phyloP scores from a whole-genome alignment of 2,113 vertebrate genomes.

The Cichladusa arquata region DNA sequence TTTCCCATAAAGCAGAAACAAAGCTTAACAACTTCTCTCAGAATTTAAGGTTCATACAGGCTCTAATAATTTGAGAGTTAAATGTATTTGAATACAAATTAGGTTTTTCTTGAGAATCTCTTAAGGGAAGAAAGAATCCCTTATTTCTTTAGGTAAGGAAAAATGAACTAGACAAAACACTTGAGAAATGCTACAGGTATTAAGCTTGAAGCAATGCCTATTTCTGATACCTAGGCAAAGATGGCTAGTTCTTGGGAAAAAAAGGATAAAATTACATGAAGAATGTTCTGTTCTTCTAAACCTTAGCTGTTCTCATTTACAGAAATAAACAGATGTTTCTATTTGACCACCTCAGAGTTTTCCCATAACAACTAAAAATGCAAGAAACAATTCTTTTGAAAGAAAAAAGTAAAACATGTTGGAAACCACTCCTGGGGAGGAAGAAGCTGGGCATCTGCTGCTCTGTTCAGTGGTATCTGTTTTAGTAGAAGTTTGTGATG shows the following conservation, averaged over 20 bases:
- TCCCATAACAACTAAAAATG: neutral
- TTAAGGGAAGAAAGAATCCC: neutral
- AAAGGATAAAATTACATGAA: neutral
- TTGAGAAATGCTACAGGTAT: neutral
- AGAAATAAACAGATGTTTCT: neutral
- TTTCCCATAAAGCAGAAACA: neutral
- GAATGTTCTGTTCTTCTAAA: neutral
- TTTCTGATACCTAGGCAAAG: neutral
- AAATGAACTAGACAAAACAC: neutral
- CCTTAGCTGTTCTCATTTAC: neutral
- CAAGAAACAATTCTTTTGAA: neutral
- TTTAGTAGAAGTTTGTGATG: neutral
- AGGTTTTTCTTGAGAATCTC: neutral
- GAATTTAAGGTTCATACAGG: neutral
- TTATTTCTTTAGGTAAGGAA: neutral
- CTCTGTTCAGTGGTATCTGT: neutral
- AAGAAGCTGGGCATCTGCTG: neutral
- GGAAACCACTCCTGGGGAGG: neutral
- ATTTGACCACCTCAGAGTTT: neutral
- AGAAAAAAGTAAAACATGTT: neutral
- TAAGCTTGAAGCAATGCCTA: neutral
- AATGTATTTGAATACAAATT: neutral
- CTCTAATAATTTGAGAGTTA: neutral
- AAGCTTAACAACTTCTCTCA: neutral
- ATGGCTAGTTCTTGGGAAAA: neutral